phyloP scores from a whole-genome alignment of 2,888 invertebrate species.

The Volucella bombylans region DNA sequence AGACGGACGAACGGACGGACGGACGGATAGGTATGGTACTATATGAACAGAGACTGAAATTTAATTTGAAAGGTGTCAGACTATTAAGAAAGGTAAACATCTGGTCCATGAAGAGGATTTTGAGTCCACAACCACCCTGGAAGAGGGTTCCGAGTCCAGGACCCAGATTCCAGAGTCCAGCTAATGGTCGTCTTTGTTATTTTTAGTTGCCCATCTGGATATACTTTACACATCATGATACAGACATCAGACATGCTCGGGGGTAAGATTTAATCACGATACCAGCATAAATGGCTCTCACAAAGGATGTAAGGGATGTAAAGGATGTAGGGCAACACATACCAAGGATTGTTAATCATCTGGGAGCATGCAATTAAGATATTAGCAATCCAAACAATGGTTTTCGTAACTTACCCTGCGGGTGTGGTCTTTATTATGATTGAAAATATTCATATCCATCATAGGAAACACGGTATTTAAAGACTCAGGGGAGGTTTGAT shows the following conservation, averaged over 20 bases:
- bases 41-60: constrained; percentile 51
- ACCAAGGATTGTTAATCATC: constrained; percentile 57
- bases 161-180: neutral
- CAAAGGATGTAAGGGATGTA: constrained; percentile 14
- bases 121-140: constrained; percentile 3
- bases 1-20: constrained; percentile 13
- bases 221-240: constrained; percentile 21
- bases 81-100: constrained; percentile 51
- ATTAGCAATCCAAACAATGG: constrained; percentile 44
- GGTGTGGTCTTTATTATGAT: constrained; percentile 20
- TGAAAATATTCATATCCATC: neutral
- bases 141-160: constrained; percentile 10
- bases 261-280: constrained; percentile 54
- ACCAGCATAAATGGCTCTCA: constrained; percentile 46
- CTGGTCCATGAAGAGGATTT: constrained; percentile 17
- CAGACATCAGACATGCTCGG: constrained; percentile 34
- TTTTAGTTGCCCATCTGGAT: constrained; percentile 7
- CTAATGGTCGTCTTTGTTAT: neutral
- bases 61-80: constrained; percentile 70
- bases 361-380: constrained; percentile 64
- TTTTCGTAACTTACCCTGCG: neutral
- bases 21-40: neutral
- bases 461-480: neutral
- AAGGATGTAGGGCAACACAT: constrained; percentile 1
- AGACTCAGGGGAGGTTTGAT: neutral